Conservation (phyloP, 1,140 invertebrate species). For the Lucilia sericata region DNA sequence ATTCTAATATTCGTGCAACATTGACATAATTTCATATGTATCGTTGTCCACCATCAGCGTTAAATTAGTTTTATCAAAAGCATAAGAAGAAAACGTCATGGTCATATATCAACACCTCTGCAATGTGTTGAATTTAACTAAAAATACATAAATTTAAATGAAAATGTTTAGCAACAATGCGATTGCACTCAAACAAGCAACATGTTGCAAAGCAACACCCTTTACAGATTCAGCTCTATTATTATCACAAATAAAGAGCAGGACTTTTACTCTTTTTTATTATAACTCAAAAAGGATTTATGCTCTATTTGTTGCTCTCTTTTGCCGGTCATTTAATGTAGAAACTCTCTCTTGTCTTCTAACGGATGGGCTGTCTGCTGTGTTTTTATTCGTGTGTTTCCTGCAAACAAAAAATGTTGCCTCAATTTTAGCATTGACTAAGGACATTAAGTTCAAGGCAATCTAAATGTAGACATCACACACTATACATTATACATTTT, state of each 20-base stretch:
- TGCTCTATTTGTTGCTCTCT: not conserved
- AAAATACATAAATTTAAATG: not conserved
- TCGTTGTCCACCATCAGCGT: too few relatives aligned
- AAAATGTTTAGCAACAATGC: conserved; percentile 19
- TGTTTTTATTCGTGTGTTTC: not conserved
- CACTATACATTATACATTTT: not conserved
- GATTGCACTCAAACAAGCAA: not conserved
- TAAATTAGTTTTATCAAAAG: too few relatives aligned
- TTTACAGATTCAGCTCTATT: conserved; percentile 28
- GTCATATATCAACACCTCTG: too few relatives aligned
- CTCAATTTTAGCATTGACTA: conserved; percentile 31
- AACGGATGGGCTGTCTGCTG: too few relatives aligned
- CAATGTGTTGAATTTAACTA: too few relatives aligned
- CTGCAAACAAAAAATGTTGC: not conserved
- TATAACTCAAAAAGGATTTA: not conserved
- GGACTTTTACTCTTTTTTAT: not conserved
- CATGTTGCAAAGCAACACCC: conserved; percentile 41
- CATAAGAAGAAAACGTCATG: too few relatives aligned
- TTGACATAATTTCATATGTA: too few relatives aligned
- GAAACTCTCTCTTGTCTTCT: too few relatives aligned
- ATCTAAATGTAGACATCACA: not conserved
- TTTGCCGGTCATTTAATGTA: not conserved
- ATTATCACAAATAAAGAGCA: not conserved
- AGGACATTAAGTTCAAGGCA: conserved; percentile 41
- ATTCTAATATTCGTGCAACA: too few relatives aligned